These are phyloP conservation scores for Carposina sasakii DNA, from an alignment of 1,140 invertebrate genomes.

Conservation along the genomic window DNA sequence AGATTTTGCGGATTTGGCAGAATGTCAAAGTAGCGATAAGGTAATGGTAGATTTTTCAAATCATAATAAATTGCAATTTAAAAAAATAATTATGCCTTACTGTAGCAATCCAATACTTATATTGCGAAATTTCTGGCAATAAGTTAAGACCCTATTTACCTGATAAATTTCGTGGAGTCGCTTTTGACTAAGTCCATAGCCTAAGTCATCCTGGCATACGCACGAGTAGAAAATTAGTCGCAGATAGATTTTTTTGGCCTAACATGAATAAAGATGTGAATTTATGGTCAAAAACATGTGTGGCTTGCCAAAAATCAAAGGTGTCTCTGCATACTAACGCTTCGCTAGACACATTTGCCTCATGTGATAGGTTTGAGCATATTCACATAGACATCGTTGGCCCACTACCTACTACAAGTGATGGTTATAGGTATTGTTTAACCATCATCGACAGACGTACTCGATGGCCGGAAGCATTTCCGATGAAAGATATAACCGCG, in stretches of 20 bases:
- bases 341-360: background rate
- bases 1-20: slow-evolving; percentile 6
- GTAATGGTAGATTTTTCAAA: background rate
- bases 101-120: background rate
- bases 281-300: slow-evolving; percentile 30
- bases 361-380: slow-evolving; percentile 18
- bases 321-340: slow-evolving; percentile 16
- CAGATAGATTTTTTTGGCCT: slow-evolving; percentile 13
- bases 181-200: slow-evolving; percentile 5
- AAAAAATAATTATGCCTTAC: background rate
- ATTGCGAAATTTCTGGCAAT: slow-evolving; percentile 5
- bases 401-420: slow-evolving; percentile 24
- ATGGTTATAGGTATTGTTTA: slow-evolving; percentile 47
- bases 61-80: slow-evolving; percentile 1
- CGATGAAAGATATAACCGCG: slow-evolving; percentile 53
- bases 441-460: slow-evolving; percentile 66
- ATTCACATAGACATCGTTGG: slow-evolving; percentile 35
- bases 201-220: slow-evolving; percentile 11
- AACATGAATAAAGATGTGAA: slow-evolving; percentile 42
- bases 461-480: slow-evolving; percentile 62
- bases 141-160: slow-evolving; percentile 3
- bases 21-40: background rate
- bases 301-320: slow-evolving; percentile 27
- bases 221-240: slow-evolving; percentile 6
- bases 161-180: background rate